Percentiles rank a stretch among this genome's conserved stretches.
Evolutionary conservation across 1,140 invertebrate genomes (phyloP).

Genomic region (Drosophila nikananu): DNA sequence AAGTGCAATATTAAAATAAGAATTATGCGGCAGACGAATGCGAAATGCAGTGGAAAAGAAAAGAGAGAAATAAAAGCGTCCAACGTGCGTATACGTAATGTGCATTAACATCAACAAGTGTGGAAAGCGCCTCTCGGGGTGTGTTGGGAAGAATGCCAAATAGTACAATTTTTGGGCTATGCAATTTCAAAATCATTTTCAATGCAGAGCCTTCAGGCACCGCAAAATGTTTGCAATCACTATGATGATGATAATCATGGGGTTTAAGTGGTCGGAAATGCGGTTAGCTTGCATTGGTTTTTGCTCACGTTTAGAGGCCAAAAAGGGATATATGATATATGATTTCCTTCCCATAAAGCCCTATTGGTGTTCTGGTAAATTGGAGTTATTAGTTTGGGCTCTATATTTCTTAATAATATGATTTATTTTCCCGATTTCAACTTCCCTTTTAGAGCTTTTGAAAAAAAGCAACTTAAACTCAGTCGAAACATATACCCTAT

Average conservation of each 20-base stretch:
- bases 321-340: not conserved
- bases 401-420: not conserved
- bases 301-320: constrained; percentile 8
- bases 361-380: not conserved
- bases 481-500: not conserved
- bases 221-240: constrained; percentile 22
- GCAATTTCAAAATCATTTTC: constrained; percentile 50
- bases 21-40: constrained; percentile 55
- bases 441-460: not conserved
- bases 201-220: constrained; percentile 24
- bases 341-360: no score
- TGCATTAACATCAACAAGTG: constrained; percentile 68
- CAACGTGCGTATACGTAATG: constrained; percentile 69
- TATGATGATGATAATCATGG: constrained; percentile 20
- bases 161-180: constrained; percentile 27
- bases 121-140: constrained; percentile 4
- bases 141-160: constrained; percentile 47
- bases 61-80: constrained; percentile 24
- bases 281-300: constrained; percentile 18
- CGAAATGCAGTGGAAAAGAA: constrained; percentile 16
- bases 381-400: not conserved
- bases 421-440: not conserved
- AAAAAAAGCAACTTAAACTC: not conserved
- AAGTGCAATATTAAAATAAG: constrained; percentile 50
- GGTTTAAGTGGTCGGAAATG: constrained; percentile 3